Evolutionary conservation across 2,888 invertebrate species (phyloP).

Genomic region (Drosophila mayaguana): DNA sequence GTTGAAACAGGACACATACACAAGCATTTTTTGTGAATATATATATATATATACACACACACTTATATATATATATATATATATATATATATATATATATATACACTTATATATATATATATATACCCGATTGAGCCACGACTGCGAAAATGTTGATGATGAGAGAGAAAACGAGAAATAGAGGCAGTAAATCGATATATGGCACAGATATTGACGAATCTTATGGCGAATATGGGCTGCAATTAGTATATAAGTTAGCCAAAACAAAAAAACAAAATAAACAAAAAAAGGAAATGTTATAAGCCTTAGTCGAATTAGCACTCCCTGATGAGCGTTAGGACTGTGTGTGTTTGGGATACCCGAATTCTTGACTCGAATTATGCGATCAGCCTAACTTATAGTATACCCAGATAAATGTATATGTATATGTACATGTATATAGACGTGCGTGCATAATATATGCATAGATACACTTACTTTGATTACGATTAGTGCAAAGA

Average conservation of each 20-base stretch:
- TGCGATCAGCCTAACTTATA: neutral
- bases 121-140: constrained; percentile 39
- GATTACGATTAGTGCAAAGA: constrained; percentile 16
- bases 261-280: constrained; percentile 1
- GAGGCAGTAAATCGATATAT: constrained; percentile 5
- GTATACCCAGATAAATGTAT: neutral
- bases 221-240: constrained; percentile 22
- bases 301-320: constrained; percentile 24
- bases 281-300: constrained; percentile 13
- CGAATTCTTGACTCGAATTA: neutral
- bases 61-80: neutral
- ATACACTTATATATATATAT: neutral
- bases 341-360: constrained; percentile 15
- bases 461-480: constrained; percentile 12
- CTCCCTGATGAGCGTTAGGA: constrained; percentile 5
- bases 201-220: constrained; percentile 22
- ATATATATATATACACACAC: neutral
- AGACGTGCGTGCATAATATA: neutral
- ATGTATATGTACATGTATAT: neutral
- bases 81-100: neutral
- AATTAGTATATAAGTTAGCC: constrained; percentile 33
- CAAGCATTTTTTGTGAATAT: constrained; percentile 3
- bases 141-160: constrained; percentile 37
- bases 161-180: constrained; percentile 5
- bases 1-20: neutral